Percentiles rank a stretch among this genome's conserved stretches.
Conservation (phyloP, 2,797 vertebrate species). For the Enteromius paludinosus region DNA sequence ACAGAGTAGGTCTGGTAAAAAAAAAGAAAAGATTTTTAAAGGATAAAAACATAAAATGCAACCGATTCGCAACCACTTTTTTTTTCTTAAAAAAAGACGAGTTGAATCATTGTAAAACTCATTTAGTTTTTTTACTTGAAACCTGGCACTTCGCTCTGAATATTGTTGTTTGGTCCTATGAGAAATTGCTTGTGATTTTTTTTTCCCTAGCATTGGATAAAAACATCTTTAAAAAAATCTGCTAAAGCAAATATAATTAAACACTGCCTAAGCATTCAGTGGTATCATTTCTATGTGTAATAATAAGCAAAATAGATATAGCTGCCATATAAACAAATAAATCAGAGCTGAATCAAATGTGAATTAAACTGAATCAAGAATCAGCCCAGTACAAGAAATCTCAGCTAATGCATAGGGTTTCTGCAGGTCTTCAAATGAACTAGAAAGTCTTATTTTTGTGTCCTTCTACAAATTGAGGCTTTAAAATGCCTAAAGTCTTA, state of each 20-base stretch:
- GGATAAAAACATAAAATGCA: background rate
- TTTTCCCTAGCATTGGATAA: background rate
- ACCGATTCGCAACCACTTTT: background rate
- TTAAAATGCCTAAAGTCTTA: background rate
- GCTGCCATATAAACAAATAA: background rate
- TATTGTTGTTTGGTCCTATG: background rate
- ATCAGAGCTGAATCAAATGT: background rate
- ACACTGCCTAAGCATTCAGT: background rate
- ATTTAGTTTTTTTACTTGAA: background rate
- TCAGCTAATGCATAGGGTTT: background rate
- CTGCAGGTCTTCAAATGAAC: background rate
- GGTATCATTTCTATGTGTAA: background rate
- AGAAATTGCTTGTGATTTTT: background rate
- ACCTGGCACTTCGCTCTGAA: background rate
- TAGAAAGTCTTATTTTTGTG: background rate
- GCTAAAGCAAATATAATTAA: background rate
- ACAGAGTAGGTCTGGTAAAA: background rate
- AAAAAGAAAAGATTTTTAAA: background rate
- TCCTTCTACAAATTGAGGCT: background rate
- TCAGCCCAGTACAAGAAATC: background rate
- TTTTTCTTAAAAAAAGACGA: background rate
- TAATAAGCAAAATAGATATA: background rate
- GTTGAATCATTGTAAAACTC: background rate
- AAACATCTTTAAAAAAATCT: background rate
- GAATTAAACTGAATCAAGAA: background rate